Conservation (phyloP, 2,888 invertebrate species). For the Caenorhabditis becei region DNA sequence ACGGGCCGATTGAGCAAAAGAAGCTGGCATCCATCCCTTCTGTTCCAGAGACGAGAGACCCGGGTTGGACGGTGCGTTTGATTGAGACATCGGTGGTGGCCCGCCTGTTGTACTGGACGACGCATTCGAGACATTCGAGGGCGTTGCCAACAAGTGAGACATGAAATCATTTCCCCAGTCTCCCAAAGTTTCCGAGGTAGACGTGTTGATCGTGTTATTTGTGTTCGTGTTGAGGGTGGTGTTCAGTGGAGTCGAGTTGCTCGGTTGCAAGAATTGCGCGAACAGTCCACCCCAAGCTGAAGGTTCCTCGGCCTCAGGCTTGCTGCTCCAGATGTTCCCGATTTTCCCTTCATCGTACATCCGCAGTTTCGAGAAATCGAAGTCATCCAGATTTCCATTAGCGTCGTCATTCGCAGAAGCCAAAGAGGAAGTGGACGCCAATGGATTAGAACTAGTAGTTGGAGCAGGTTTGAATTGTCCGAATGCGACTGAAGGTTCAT, state of each 20-base stretch:
- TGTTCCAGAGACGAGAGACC: conserved; percentile 21
- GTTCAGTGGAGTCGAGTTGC: conserved; percentile 1
- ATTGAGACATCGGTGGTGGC: not conserved
- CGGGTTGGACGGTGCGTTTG: not conserved
- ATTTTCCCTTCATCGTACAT: conserved; percentile 32
- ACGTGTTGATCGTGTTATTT: conserved; percentile 2
- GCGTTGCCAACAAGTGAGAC: conserved; percentile 6
- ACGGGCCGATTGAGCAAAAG: conserved; percentile 14
- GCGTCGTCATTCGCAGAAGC: not conserved
- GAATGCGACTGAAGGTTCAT: conserved; percentile 25
- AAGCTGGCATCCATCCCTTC: conserved; percentile 37
- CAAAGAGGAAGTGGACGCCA: conserved; percentile 21
- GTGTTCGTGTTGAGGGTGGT: conserved; percentile 8
- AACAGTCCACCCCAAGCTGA: conserved; percentile 54
- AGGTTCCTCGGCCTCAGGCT: conserved; percentile 18
- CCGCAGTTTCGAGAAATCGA: conserved; percentile 23
- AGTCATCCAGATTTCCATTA: conserved; percentile 9
- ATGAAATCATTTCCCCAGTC: conserved; percentile 31
- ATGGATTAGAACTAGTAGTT: not conserved
- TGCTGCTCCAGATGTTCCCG: conserved; percentile 48
- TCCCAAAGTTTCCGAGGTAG: not conserved
- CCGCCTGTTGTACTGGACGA: conserved; percentile 4
- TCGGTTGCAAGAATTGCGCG: conserved; percentile 18
- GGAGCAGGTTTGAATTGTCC: conserved; percentile 32
- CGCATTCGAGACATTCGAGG: not conserved